Percentiles rank a stretch among this genome's conserved stretches.
Conservation (phyloP, 2,888 invertebrate species). For the Ochropacha duplaris region DNA sequence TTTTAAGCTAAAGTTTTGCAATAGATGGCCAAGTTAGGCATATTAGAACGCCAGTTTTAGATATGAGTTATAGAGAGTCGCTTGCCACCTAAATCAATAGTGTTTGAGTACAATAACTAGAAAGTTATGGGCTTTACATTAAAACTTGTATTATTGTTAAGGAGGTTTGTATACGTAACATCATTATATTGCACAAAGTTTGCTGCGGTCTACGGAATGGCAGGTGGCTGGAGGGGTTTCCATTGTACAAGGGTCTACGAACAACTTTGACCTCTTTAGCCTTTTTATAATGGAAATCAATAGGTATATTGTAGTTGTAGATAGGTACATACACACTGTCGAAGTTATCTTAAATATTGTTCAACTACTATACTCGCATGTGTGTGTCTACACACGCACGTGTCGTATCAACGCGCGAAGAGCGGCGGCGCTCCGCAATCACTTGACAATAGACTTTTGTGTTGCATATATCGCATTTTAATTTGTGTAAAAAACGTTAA, state of each 20-base stretch:
- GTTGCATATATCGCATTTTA: too few relatives aligned
- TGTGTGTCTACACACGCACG: too few relatives aligned
- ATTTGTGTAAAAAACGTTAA: too few relatives aligned
- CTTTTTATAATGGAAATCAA: neutral
- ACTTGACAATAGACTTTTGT: too few relatives aligned
- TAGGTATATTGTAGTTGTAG: neutral
- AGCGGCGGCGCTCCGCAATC: too few relatives aligned
- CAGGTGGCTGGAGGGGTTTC: neutral
- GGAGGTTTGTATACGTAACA: neutral
- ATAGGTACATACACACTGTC: too few relatives aligned
- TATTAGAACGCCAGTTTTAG: constrained; percentile 57
- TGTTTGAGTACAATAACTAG: constrained; percentile 54
- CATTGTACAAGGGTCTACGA: neutral
- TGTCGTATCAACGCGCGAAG: too few relatives aligned
- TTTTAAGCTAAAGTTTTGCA: constrained; percentile 73
- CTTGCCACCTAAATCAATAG: constrained; percentile 65
- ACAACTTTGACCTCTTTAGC: neutral
- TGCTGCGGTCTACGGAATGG: neutral
- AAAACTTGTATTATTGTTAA: constrained; percentile 29
- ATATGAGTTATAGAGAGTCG: constrained; percentile 62
- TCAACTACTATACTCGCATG: too few relatives aligned
- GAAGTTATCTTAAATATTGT: too few relatives aligned
- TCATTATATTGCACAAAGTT: constrained; percentile 2
- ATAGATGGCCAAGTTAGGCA: constrained; percentile 68
- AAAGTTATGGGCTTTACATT: constrained; percentile 35